Conservation (phyloP, 2,797 vertebrate genomes). For the Oryzias sinensis region DNA sequence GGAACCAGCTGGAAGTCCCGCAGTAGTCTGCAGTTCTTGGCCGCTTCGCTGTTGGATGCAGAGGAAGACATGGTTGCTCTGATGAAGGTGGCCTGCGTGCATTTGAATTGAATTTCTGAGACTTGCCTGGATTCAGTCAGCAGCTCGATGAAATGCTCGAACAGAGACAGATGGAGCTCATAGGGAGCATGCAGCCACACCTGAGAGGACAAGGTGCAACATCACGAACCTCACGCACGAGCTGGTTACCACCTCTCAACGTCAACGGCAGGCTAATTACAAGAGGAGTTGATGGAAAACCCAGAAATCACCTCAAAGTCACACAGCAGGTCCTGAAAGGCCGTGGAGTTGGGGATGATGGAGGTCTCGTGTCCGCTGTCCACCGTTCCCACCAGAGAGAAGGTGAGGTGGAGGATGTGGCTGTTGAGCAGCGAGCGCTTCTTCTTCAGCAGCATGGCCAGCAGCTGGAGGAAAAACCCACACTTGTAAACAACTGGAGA, state of each 20-base stretch:
- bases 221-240: neutral
- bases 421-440: slow-evolving; percentile 95
- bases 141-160: slow-evolving; percentile 97
- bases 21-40: slow-evolving; percentile 94
- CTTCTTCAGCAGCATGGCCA: slow-evolving; percentile 98
- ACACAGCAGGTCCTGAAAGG: slow-evolving; percentile 97
- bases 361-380: slow-evolving; percentile 98
- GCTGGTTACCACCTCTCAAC: neutral
- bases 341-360: slow-evolving; percentile 97
- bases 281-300: too few species aligned
- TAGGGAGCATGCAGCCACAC: slow-evolving; percentile 99
- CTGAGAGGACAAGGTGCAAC: slow-evolving; percentile 67
- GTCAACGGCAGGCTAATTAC: too few species aligned
- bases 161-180: slow-evolving; percentile 95
- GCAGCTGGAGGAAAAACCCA: slow-evolving; percentile 71
- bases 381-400: slow-evolving; percentile 97
- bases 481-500: too few species aligned
- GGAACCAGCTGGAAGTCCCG: slow-evolving; percentile 96
- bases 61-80: neutral
- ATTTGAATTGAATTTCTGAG: neutral
- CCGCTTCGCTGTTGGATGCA: slow-evolving; percentile 83
- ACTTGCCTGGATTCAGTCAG: slow-evolving; percentile 95
- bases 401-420: slow-evolving; percentile 97
- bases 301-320: slow-evolving; percentile 88
- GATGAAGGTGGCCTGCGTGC: neutral